These are phyloP conservation scores for Zonitis immaculata DNA, from an alignment of 2,888 invertebrate genomes.

Conservation along the genomic window DNA sequence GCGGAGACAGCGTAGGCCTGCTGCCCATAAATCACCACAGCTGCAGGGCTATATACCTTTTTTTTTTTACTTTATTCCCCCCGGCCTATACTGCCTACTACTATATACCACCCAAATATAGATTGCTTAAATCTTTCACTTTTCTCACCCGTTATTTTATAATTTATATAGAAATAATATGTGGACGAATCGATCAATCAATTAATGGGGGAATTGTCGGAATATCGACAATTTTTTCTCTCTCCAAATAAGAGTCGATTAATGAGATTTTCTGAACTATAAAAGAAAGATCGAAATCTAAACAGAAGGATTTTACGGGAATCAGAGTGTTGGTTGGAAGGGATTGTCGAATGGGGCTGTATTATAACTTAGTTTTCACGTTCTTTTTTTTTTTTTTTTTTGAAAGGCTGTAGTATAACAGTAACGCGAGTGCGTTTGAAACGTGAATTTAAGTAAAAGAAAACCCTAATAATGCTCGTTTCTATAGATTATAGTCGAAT, in stretches of 20 bases:
- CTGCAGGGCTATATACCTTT: conserved; percentile 29
- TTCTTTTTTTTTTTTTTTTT: too few relatives aligned
- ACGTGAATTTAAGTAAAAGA: neutral
- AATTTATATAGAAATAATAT: too few relatives aligned
- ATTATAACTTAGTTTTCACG: conserved; percentile 17
- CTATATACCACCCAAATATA: neutral
- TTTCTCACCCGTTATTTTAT: too few relatives aligned
- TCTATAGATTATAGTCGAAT: too few relatives aligned
- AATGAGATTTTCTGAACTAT: too few relatives aligned
- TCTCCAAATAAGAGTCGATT: too few relatives aligned
- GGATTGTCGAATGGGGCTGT: conserved; percentile 15
- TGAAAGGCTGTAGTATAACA: too few relatives aligned
- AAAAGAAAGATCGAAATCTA: conserved; percentile 19
- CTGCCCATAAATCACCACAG: conserved; percentile 47
- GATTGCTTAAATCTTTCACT: neutral
- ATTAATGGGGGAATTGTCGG: neutral
- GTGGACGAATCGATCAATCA: neutral
- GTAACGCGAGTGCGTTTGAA: conserved; percentile 6
- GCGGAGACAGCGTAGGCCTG: conserved; percentile 48
- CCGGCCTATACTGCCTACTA: conserved; percentile 5
- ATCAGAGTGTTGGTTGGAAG: conserved; percentile 15
- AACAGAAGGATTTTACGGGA: conserved; percentile 19
- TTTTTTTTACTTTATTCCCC: conserved; percentile 13
- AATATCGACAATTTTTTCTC: neutral
- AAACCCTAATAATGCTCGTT: neutral